phyloP scores from a whole-genome alignment of 2,888 invertebrate species.

The Erannis defoliaria region DNA sequence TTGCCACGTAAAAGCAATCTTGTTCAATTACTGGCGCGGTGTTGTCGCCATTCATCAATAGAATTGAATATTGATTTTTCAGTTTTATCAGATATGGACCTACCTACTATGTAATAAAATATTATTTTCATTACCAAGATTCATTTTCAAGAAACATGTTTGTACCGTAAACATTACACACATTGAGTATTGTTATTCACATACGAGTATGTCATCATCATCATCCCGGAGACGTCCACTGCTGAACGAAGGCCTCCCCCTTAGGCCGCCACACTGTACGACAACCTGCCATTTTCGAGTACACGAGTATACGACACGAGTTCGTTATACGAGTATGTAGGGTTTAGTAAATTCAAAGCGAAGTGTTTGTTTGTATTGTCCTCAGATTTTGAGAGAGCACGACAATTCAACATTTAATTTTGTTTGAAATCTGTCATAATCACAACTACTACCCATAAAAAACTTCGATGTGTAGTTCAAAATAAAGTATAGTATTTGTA shows the following conservation, averaged over 20 bases:
- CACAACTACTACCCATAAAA: constrained; percentile 22
- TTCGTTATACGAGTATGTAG: no score
- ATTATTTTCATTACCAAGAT: not conserved
- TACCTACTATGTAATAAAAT: not conserved
- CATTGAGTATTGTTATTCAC: not conserved
- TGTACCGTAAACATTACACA: no score
- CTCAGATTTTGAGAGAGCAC: constrained; percentile 1
- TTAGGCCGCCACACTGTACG: no score
- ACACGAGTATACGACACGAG: no score
- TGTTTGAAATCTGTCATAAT: constrained; percentile 1
- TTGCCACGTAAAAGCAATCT: constrained; percentile 13
- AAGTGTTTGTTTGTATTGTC: not conserved
- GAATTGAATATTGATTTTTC: constrained; percentile 18
- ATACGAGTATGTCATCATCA: no score
- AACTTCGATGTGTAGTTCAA: constrained; percentile 19
- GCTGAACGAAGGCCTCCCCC: no score
- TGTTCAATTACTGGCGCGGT: constrained; percentile 14
- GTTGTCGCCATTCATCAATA: constrained; percentile 18
- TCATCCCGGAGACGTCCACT: no score
- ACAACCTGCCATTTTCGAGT: no score
- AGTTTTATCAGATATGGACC: not conserved
- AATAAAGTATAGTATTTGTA: constrained; percentile 3
- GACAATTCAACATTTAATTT: constrained; percentile 13
- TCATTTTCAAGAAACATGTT: no score
- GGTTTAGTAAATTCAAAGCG: constrained; percentile 7